Conservation (phyloP, 1,140 invertebrate species). For the Zaprionus ghesquierei region DNA sequence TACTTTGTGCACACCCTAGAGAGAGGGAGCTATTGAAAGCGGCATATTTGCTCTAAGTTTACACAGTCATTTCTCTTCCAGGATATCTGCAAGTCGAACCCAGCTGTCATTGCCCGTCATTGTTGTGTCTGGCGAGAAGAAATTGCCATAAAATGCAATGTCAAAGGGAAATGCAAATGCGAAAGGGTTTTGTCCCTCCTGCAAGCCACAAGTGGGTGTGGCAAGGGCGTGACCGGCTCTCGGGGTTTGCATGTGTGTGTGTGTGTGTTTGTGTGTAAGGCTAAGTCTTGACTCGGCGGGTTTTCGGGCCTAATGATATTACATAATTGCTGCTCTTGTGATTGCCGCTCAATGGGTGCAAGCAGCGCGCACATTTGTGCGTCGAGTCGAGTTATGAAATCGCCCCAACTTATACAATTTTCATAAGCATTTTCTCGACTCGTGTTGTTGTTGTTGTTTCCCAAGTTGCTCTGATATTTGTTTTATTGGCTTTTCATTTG, state of each 20-base stretch:
- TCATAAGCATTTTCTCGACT: constrained; percentile 41
- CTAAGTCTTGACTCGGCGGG: not conserved
- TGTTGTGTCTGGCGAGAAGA: constrained; percentile 34
- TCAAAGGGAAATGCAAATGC: constrained; percentile 25
- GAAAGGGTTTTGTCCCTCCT: not conserved
- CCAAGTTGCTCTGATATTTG: constrained; percentile 59
- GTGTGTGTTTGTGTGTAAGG: constrained; percentile 15
- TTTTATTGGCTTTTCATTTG: constrained; percentile 70
- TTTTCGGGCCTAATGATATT: constrained; percentile 43
- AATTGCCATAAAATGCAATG: constrained; percentile 46
- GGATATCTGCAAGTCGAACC: not conserved
- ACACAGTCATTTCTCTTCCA: not conserved
- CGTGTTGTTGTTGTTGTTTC: constrained; percentile 32
- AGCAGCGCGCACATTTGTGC: constrained; percentile 12
- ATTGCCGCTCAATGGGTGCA: constrained; percentile 37
- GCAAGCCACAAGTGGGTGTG: constrained; percentile 24
- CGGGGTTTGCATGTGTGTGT: too few relatives aligned
- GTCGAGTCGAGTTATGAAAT: constrained; percentile 45
- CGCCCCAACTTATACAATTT: constrained; percentile 44
- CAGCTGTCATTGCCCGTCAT: constrained; percentile 28
- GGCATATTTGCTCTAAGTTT: not conserved
- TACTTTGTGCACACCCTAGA: constrained; percentile 8
- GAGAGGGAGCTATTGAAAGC: not conserved
- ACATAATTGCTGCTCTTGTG: constrained; percentile 46
- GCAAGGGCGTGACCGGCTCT: not conserved